Conservation (phyloP, 2,113 vertebrate species). For the Tetrao urogallus region DNA sequence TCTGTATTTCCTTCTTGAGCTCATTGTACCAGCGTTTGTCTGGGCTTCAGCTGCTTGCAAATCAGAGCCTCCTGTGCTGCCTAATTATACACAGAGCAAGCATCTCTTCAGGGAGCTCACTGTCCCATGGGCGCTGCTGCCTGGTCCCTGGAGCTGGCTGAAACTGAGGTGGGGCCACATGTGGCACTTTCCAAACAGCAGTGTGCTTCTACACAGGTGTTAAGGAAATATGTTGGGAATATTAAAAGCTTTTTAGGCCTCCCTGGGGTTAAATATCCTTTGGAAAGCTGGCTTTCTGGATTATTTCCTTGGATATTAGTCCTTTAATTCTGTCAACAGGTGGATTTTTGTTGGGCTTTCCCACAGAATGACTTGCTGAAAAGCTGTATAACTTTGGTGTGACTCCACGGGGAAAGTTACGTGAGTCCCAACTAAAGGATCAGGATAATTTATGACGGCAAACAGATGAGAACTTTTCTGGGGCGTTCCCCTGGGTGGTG, state of each 20-base stretch:
- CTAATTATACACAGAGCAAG: not conserved
- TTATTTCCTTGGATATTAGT: slow-evolving; percentile 34
- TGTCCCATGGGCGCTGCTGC: not conserved
- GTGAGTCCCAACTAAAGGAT: slow-evolving; percentile 19
- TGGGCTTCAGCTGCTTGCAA: not conserved
- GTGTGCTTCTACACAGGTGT: slow-evolving; percentile 27
- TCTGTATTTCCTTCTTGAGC: not conserved
- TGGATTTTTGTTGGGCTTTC: slow-evolving; percentile 23
- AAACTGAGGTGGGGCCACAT: not conserved
- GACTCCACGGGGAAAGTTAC: slow-evolving; percentile 46
- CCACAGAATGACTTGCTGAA: slow-evolving; percentile 36
- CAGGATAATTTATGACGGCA: slow-evolving; percentile 56
- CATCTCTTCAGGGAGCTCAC: not conserved
- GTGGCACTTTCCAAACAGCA: not conserved
- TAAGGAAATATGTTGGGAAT: slow-evolving; percentile 27
- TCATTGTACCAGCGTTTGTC: not conserved
- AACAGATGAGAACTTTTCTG: slow-evolving; percentile 64
- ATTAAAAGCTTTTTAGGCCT: not conserved
- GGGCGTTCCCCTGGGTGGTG: slow-evolving; percentile 5
- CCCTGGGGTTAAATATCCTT: slow-evolving; percentile 52
- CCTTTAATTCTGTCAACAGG: slow-evolving; percentile 26
- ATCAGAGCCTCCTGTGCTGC: not conserved
- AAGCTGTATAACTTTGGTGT: slow-evolving; percentile 27
- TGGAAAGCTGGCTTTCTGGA: slow-evolving; percentile 50
- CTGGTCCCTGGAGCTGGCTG: not conserved